Conservation (phyloP, 2,888 invertebrate species). For the Amiota mariae region DNA sequence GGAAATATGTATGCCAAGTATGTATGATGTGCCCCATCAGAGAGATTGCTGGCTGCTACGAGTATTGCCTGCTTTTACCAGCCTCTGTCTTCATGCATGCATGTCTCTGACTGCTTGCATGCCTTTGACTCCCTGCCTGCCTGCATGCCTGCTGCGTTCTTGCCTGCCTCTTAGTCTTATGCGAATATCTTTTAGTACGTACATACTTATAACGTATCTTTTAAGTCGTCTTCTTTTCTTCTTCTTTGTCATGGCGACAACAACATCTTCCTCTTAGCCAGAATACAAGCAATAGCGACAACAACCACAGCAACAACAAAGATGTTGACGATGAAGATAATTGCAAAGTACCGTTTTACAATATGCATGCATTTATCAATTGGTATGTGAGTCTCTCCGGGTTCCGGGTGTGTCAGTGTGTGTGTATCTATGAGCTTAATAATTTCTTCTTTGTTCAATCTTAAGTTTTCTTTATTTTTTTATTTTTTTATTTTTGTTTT, state of each 20-base stretch:
- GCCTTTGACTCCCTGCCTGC: neutral
- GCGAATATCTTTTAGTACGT: neutral
- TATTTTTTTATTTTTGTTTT: slow-evolving; percentile 4
- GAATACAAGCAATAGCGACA: slow-evolving; percentile 13
- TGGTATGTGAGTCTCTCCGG: no score
- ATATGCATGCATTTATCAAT: no score
- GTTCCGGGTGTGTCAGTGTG: no score
- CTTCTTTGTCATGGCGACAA: no score
- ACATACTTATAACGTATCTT: neutral
- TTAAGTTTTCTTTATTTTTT: slow-evolving; percentile 8
- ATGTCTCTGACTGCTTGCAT: neutral
- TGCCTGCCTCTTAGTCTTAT: neutral
- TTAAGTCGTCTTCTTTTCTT: neutral
- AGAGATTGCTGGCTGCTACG: no score
- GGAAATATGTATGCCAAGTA: slow-evolving; percentile 23
- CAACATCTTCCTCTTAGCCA: no score
- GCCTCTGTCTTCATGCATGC: neutral
- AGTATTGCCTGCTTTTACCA: neutral
- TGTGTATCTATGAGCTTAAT: slow-evolving; percentile 21
- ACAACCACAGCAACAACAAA: slow-evolving; percentile 33
- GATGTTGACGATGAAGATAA: slow-evolving; percentile 57
- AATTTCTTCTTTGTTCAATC: slow-evolving; percentile 21
- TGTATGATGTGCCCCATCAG: neutral
- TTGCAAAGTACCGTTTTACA: slow-evolving; percentile 62
- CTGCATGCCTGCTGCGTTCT: neutral